These are phyloP conservation scores for Halictus ligatus DNA, from an alignment of 2,888 invertebrate species.

Conservation along the genomic window DNA sequence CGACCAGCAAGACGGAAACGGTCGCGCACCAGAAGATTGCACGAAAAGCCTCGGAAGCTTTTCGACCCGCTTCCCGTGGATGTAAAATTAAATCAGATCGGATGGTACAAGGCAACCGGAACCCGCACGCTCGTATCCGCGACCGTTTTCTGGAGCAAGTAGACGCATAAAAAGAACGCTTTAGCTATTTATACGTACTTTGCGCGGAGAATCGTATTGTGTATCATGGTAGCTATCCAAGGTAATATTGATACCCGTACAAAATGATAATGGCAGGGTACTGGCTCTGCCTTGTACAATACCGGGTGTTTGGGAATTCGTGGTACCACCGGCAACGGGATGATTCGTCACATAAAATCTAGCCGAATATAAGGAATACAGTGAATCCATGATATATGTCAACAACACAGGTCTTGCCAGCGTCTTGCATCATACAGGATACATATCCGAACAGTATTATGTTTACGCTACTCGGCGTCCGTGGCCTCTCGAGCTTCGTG, in stretches of 20 bases:
- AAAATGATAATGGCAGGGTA: not conserved
- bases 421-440: too few species aligned
- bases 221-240: not conserved
- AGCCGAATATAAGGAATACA: too few species aligned
- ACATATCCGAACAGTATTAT: too few species aligned
- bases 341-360: too few species aligned
- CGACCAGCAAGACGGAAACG: constrained; percentile 30
- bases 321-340: too few species aligned
- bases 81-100: constrained; percentile 60
- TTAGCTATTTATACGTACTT: not conserved
- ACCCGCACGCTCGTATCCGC: constrained; percentile 15
- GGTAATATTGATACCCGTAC: not conserved
- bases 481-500: too few species aligned
- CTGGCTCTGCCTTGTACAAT: not conserved
- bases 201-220: not conserved
- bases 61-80: constrained; percentile 41
- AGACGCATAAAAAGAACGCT: constrained; percentile 3
- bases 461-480: too few species aligned
- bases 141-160: constrained; percentile 13
- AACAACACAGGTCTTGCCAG: too few species aligned
- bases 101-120: constrained; percentile 28
- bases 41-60: constrained; percentile 50
- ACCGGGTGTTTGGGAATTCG: too few species aligned
- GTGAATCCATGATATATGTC: too few species aligned
- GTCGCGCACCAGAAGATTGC: constrained; percentile 28